phyloP scores from a whole-genome alignment of 2,113 vertebrate species.

The Melierax canorus region DNA sequence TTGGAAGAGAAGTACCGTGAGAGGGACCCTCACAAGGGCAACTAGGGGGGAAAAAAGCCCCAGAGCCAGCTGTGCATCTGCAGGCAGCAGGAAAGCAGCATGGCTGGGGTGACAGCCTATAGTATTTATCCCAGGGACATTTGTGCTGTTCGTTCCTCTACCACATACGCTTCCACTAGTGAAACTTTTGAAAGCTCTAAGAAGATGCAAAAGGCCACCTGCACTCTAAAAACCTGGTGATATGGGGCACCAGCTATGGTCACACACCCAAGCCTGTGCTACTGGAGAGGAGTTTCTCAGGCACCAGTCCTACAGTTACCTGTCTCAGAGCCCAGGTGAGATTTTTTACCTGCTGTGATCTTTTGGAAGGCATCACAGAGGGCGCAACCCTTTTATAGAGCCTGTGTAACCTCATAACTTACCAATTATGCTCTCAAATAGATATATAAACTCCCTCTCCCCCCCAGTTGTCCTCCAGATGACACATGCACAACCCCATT shows the following conservation, averaged over 20 bases:
- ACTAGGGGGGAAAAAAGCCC: accelerated
- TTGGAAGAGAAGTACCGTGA: no score
- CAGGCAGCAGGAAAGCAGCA: neutral
- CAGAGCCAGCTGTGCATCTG: neutral
- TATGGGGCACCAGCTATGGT: accelerated
- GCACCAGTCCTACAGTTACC: neutral
- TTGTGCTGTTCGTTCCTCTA: neutral
- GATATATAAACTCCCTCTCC: neutral
- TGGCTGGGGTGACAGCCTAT: neutral
- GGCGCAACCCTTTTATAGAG: neutral
- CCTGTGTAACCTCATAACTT: neutral
- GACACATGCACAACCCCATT: neutral
- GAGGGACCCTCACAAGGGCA: neutral
- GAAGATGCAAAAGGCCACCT: neutral
- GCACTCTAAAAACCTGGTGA: neutral
- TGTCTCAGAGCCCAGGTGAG: accelerated
- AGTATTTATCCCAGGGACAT: neutral
- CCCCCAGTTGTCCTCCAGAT: neutral
- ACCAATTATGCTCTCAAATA: neutral
- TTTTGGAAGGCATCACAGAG: neutral
- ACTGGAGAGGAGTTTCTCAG: neutral
- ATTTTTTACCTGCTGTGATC: neutral
- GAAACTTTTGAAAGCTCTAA: neutral
- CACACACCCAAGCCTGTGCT: neutral
- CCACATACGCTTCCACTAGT: neutral